phyloP scores from a whole-genome alignment of 2,113 vertebrate genomes.

The Oxyura jamaicensis region DNA sequence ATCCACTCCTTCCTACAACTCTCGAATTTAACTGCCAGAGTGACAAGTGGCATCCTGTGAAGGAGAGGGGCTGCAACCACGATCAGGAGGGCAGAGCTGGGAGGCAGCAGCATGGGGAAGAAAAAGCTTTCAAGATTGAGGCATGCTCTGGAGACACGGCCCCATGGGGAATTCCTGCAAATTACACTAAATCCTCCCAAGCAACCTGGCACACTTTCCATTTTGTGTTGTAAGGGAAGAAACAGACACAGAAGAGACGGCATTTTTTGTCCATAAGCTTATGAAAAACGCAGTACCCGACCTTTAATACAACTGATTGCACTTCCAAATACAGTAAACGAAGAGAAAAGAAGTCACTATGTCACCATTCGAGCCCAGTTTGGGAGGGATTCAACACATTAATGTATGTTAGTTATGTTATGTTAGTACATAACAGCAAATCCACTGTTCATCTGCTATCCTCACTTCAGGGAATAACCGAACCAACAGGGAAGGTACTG shows the following conservation, averaged over 20 bases:
- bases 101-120: background rate
- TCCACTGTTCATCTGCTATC: background rate
- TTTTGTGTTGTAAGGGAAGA: background rate
- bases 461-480: background rate
- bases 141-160: background rate
- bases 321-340: background rate
- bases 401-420: background rate
- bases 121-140: background rate
- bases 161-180: background rate
- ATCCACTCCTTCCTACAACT: background rate
- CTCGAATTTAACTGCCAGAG: background rate
- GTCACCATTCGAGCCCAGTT: background rate
- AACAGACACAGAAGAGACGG: background rate
- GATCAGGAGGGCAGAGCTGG: background rate
- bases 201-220: background rate
- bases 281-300: background rate
- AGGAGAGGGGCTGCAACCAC: background rate
- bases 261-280: background rate
- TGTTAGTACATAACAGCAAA: background rate
- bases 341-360: background rate
- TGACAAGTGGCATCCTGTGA: background rate
- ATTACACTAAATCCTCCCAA: background rate
- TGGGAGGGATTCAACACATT: conserved; percentile 1
- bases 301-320: background rate
- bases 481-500: fast-evolving